Conservation (phyloP, 1,140 invertebrate genomes). For the Drosophila takahashii region DNA sequence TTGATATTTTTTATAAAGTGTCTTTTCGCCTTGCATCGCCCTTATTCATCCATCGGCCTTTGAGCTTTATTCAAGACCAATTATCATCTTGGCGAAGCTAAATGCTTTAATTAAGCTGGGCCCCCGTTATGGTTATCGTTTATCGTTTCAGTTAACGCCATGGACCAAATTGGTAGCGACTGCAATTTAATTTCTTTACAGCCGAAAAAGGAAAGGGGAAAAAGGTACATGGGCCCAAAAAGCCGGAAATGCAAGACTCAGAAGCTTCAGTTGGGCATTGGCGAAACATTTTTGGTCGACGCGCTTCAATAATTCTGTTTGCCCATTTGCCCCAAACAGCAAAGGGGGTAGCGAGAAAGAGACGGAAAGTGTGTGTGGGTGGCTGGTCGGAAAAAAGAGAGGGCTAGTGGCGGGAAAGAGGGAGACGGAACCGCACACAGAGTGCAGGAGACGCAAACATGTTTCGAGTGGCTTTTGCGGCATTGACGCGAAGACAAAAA, state of each 20-base stretch:
- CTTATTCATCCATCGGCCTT: too few relatives aligned
- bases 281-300: conserved; percentile 51
- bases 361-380: conserved; percentile 6
- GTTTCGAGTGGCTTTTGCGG: conserved; percentile 80
- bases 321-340: conserved; percentile 52
- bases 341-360: conserved; percentile 18
- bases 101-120: conserved; percentile 17
- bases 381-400: neutral
- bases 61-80: conserved; percentile 13
- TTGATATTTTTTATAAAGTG: too few relatives aligned
- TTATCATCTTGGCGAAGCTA: conserved; percentile 14
- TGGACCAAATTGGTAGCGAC: conserved; percentile 30
- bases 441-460: conserved; percentile 53
- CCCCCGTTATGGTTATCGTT: conserved; percentile 26
- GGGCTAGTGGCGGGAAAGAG: neutral
- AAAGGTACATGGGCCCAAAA: conserved; percentile 17
- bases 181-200: conserved; percentile 64
- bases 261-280: conserved; percentile 22
- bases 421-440: conserved; percentile 16
- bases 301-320: conserved; percentile 83
- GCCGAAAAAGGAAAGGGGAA: neutral
- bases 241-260: conserved; percentile 33
- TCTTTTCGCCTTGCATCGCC: too few relatives aligned
- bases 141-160: conserved; percentile 53
- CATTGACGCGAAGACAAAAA: conserved; percentile 68